Evolutionary conservation across 2,113 vertebrate species (phyloP).

Genomic region (Regulus satrapa): DNA sequence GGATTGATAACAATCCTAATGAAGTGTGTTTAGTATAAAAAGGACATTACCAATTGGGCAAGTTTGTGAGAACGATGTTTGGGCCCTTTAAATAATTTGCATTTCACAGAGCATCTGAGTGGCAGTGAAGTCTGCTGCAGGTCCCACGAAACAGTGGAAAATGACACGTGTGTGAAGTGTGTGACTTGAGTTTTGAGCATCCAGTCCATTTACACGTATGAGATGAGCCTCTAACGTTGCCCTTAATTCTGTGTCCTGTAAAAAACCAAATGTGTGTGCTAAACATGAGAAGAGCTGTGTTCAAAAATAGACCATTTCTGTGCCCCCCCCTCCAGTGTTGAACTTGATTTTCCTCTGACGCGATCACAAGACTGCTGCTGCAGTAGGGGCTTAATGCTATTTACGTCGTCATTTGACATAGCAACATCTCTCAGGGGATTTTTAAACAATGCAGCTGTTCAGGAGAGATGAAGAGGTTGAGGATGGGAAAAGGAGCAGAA

Average conservation of each 20-base stretch:
- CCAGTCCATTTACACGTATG: neutral
- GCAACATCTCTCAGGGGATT: constrained; percentile 64
- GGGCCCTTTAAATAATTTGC: neutral
- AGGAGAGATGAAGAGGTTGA: constrained; percentile 37
- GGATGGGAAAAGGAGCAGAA: constrained; percentile 17
- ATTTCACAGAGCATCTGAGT: neutral
- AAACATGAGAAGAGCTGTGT: constrained; percentile 41
- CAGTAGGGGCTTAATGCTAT: constrained; percentile 65
- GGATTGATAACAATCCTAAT: neutral
- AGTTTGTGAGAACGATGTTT: neutral
- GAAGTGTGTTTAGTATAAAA: neutral
- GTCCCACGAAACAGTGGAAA: neutral
- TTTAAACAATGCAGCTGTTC: constrained; percentile 67
- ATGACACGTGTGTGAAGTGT: neutral
- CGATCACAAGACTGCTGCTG: constrained; percentile 58
- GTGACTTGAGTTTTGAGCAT: neutral
- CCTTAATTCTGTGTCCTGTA: neutral
- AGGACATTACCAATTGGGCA: neutral
- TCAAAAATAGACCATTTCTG: constrained; percentile 50
- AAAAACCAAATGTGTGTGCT: neutral
- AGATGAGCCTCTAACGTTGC: neutral
- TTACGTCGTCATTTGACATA: constrained; percentile 64
- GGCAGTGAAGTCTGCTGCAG: neutral
- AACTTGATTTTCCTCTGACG: constrained; percentile 70
- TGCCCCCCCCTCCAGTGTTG: neutral